A percentile compares a stretch with the other conserved stretches of the same genome.
Conservation (phyloP, 2,797 vertebrate genomes). For the Lemur catta region DNA sequence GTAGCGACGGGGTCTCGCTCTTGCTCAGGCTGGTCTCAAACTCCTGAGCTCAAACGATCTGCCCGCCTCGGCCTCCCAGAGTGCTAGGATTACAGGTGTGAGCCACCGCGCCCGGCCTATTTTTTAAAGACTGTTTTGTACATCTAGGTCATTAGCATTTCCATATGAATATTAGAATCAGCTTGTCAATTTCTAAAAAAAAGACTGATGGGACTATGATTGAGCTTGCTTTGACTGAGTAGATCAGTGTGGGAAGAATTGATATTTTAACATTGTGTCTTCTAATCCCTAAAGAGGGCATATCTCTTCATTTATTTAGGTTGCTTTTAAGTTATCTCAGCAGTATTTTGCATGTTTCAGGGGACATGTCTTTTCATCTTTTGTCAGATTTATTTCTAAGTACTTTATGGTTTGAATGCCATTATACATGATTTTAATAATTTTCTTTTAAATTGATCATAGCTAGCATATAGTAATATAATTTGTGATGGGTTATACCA, state of each 20-base stretch:
- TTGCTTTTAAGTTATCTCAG: neutral
- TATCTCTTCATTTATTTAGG: neutral
- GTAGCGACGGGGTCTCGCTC: too few species aligned
- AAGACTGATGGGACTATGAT: neutral
- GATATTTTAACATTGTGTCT: neutral
- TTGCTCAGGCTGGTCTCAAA: too few species aligned
- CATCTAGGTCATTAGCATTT: neutral
- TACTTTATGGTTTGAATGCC: neutral
- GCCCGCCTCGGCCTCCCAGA: too few species aligned
- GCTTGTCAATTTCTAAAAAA: neutral
- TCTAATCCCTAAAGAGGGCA: neutral
- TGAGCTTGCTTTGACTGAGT: neutral
- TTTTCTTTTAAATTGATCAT: neutral
- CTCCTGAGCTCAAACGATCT: too few species aligned
- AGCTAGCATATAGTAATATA: neutral
- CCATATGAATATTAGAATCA: neutral
- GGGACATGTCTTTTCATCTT: neutral
- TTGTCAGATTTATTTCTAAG: constrained; percentile 10
- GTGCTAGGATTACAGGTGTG: too few species aligned
- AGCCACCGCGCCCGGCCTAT: neutral
- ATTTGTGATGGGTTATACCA: neutral
- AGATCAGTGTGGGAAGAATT: neutral
- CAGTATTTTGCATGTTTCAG: neutral
- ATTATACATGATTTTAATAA: neutral
- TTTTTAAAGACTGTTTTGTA: neutral